These are phyloP conservation scores for Sebastes nivosus DNA, from an alignment of 2,797 vertebrate genomes.

Conservation along the genomic window DNA sequence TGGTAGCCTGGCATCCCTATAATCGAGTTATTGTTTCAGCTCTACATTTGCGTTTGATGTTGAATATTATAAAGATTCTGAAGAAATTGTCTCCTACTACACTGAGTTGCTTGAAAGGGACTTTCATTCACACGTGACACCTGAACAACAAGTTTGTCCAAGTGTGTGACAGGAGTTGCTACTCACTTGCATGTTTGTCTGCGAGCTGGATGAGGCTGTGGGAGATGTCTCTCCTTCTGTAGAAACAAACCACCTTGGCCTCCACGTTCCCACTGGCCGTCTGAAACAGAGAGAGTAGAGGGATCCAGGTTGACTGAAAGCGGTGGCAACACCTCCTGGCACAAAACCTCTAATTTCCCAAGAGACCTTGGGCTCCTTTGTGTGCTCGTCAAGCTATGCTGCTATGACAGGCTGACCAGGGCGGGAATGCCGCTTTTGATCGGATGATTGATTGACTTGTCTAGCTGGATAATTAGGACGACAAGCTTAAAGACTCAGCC, in stretches of 20 bases:
- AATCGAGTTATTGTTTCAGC: too few species aligned
- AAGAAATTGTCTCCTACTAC: not conserved
- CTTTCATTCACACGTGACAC: not conserved
- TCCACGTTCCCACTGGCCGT: constrained; percentile 97
- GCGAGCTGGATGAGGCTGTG: constrained; percentile 98
- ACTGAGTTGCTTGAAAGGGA: not conserved
- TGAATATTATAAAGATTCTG: not conserved
- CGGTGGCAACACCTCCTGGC: constrained; percentile 20
- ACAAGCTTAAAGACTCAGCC: constrained; percentile 44
- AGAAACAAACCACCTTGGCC: constrained; percentile 99
- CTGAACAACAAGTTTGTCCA: not conserved
- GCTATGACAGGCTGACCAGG: constrained; percentile 54
- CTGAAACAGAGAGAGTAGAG: constrained; percentile 79
- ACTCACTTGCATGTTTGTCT: constrained; percentile 99
- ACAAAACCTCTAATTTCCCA: constrained; percentile 63
- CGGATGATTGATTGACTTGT: constrained; percentile 62
- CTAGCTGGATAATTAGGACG: constrained; percentile 50
- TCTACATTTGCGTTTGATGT: not conserved
- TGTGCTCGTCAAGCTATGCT: constrained; percentile 40
- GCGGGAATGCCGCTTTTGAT: constrained; percentile 28
- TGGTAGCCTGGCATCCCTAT: too few species aligned
- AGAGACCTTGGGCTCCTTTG: constrained; percentile 38
- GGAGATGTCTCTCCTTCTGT: constrained; percentile 96
- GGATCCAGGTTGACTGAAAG: constrained; percentile 30
- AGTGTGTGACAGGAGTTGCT: not conserved